Evolutionary conservation across 2,113 vertebrate species (phyloP), one percentile per base, ranked within the genome.

Genomic region (Malurus melanocephalus): DNA sequence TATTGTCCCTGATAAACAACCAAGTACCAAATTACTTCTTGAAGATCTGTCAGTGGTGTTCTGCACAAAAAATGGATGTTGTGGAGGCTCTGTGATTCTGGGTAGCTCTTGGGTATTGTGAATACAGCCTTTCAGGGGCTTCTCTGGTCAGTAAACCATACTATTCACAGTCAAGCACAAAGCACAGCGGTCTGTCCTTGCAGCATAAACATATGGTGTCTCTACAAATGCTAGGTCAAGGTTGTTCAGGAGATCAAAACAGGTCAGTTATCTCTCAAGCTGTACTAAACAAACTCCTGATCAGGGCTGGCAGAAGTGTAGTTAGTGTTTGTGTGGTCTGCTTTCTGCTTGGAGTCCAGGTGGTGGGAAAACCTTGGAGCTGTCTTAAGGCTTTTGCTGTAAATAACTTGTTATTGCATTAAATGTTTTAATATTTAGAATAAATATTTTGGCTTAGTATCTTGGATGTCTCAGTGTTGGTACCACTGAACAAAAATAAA

Each of bases 201-300:
- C 88, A 77, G 57, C 16, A 35, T 48, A 92, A 93, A 85, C 61
- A 84, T 92, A 59, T 86, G 80, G 48, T 73, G n/a, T 67, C 65
- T 62, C 43, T 77, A 22, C 66, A 87, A 80, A 62, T 59, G 71
- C 65, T 83, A 30, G 33, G 52, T 91, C 76, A 95, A 89, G 66
- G 92, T 76, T 86, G 81, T 77, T 94, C 24, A 45, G 66, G 74
- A 89, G 74, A 87, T 78, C 93, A 90, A 81, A 68, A 43, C 43
- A 88, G 45, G 65, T 61, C 10, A 12, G 62, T 93, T 94, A 53
- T 89, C 60, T 92, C 51, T 77, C 33, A 46, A 51, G 48, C 33
- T n/a, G 42, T 88, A 46, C 32, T 16, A 16, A 49, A 38, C 16
- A 40, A 64, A 66, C 49, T 84, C 67, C 62, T 80, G 33, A 85